A percentile compares a stretch with the other conserved stretches of the same genome.
Evolutionary conservation across 2,888 invertebrate genomes (phyloP).

Genomic region (Heterodera filipjevi): DNA sequence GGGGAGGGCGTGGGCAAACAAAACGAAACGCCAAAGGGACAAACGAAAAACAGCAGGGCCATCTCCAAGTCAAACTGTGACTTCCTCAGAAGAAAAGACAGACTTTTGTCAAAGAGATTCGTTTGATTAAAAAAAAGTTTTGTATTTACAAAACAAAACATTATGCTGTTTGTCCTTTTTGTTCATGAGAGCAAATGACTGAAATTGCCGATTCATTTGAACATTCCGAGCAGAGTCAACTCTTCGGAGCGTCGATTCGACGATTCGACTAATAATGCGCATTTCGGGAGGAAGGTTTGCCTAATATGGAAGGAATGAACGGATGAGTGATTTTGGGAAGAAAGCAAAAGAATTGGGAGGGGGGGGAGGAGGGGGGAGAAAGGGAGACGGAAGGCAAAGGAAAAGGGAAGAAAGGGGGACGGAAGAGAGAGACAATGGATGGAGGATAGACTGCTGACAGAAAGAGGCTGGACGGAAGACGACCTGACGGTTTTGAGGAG

Average conservation of each 20-base stretch:
- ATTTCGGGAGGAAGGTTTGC: background rate
- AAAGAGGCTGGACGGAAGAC: too few species aligned
- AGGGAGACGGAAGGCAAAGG: background rate
- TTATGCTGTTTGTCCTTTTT: too few species aligned
- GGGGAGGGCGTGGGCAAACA: background rate
- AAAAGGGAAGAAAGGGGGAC: background rate
- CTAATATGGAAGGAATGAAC: background rate
- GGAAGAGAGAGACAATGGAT: background rate
- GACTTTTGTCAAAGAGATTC: background rate
- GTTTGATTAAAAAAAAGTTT: too few species aligned
- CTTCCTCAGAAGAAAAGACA: background rate
- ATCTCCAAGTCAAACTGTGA: background rate
- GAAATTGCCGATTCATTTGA: too few species aligned
- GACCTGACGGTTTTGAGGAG: too few species aligned
- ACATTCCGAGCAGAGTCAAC: background rate
- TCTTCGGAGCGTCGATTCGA: background rate
- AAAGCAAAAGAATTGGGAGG: background rate
- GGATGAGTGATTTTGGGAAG: background rate
- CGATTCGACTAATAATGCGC: background rate
- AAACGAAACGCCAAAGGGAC: background rate
- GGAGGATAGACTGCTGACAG: too few species aligned
- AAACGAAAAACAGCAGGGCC: background rate
- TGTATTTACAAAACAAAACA: too few species aligned
- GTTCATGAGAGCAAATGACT: too few species aligned
- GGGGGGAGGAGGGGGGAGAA: background rate